Conservation (phyloP, 2,797 vertebrate species). For the Cynodonichthys magdalenae region DNA sequence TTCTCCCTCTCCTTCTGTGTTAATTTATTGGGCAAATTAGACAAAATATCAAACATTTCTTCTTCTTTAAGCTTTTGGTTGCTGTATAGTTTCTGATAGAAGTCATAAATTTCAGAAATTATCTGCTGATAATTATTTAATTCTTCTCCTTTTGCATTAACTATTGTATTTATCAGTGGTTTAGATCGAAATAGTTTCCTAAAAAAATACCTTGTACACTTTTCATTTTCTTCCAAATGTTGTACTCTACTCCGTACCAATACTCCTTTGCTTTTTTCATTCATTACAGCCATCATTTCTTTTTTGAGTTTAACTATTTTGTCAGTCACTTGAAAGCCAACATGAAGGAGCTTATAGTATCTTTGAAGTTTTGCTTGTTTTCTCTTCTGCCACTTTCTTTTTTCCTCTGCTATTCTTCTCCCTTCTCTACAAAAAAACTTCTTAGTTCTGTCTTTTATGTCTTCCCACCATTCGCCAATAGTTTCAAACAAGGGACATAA, state of each 20-base stretch:
- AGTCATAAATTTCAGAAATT: too few species aligned
- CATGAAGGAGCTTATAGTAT: too few species aligned
- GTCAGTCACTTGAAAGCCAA: too few species aligned
- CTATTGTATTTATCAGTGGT: too few species aligned
- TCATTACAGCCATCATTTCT: not conserved
- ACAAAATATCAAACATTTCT: too few species aligned
- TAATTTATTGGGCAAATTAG: too few species aligned
- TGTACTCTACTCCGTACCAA: not conserved
- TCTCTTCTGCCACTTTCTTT: not conserved
- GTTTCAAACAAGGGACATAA: not conserved
- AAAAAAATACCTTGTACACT: not conserved
- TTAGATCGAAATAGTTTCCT: not conserved
- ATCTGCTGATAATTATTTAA: too few species aligned
- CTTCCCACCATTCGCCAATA: not conserved
- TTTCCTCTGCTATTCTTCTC: not conserved
- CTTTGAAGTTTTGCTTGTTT: not conserved
- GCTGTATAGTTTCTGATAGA: too few species aligned
- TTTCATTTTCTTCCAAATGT: slow-evolving; percentile 1
- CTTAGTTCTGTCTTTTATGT: not conserved
- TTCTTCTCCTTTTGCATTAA: too few species aligned
- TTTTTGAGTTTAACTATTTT: too few species aligned
- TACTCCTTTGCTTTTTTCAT: not conserved
- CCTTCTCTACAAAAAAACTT: not conserved
- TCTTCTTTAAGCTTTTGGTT: too few species aligned
- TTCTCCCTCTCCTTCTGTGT: too few species aligned